Conservation (phyloP, 1,140 invertebrate genomes). For the Drosophila lacertosa region DNA sequence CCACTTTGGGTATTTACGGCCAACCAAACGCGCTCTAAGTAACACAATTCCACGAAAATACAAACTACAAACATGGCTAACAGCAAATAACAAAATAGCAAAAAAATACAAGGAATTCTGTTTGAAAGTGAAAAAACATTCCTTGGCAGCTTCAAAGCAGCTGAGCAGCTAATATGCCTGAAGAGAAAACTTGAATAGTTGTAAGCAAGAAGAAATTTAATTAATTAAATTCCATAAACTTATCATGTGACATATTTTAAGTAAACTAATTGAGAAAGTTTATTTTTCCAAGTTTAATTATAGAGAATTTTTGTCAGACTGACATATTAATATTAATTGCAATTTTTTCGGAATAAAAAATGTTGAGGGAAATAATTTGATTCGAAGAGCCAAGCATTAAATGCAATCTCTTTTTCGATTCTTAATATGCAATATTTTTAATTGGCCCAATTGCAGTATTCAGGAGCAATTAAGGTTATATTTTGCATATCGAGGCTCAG, state of each 20-base stretch:
- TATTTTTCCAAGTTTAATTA: too few species aligned
- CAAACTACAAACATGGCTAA: too few species aligned
- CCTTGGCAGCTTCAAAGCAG: not conserved
- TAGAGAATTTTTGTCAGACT: too few species aligned
- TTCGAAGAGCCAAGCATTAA: too few species aligned
- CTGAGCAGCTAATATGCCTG: not conserved
- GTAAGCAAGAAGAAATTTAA: not conserved
- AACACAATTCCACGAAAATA: constrained; percentile 3
- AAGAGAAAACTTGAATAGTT: not conserved
- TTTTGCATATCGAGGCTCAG: not conserved
- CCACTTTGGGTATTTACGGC: constrained; percentile 42
- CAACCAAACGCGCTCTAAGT: constrained; percentile 16
- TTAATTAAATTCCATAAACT: not conserved
- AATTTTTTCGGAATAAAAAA: too few species aligned
- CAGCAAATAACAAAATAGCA: not conserved
- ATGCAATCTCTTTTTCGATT: too few species aligned
- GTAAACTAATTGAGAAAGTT: too few species aligned
- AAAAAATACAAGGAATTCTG: not conserved
- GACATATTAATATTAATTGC: too few species aligned
- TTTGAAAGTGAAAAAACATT: not conserved
- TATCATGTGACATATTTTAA: too few species aligned
- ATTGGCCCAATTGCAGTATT: not conserved
- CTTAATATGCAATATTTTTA: not conserved
- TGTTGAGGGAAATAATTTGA: too few species aligned
- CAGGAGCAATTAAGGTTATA: not conserved